Evolutionary conservation across 2,888 invertebrate species (phyloP).

Genomic region (Geophilus truncorum): DNA sequence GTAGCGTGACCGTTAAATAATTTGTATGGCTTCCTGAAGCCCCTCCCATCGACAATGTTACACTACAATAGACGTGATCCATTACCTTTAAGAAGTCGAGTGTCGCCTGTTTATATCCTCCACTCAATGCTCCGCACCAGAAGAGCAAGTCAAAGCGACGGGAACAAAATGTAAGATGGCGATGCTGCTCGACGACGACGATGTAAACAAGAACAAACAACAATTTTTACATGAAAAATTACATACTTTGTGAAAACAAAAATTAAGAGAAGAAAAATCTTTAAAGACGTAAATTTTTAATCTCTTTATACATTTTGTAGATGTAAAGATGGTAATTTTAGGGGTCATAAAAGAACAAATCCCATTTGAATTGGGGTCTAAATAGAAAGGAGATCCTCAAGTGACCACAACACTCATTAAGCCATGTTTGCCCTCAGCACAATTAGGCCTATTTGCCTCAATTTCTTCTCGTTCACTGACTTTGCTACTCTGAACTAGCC

Average conservation of each 20-base stretch:
- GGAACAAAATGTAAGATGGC: neutral
- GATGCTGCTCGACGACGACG: neutral
- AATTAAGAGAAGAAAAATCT: neutral
- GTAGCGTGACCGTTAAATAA: conserved; percentile 33
- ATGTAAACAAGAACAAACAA: neutral
- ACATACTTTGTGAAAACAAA: neutral
- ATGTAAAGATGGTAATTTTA: neutral
- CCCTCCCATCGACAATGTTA: conserved; percentile 33
- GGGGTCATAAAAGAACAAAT: conserved; percentile 4
- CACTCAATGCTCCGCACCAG: neutral
- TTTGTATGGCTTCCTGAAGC: conserved; percentile 31
- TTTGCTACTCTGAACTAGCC: conserved; percentile 17
- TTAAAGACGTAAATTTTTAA: neutral
- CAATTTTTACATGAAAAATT: neutral
- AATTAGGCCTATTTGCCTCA: conserved; percentile 27
- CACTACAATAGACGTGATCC: conserved; percentile 29
- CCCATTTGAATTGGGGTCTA: conserved; percentile 18
- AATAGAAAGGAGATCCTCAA: conserved; percentile 7
- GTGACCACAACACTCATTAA: conserved; percentile 27
- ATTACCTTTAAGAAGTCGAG: conserved; percentile 29
- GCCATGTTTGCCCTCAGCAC: conserved; percentile 27
- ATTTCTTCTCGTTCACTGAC: neutral
- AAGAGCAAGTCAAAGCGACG: neutral
- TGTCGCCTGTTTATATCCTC: conserved; percentile 18
- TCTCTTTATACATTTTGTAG: neutral